These are phyloP conservation scores for Albula glossodonta DNA, from an alignment of 2,113 vertebrate species.

Conservation along the genomic window DNA sequence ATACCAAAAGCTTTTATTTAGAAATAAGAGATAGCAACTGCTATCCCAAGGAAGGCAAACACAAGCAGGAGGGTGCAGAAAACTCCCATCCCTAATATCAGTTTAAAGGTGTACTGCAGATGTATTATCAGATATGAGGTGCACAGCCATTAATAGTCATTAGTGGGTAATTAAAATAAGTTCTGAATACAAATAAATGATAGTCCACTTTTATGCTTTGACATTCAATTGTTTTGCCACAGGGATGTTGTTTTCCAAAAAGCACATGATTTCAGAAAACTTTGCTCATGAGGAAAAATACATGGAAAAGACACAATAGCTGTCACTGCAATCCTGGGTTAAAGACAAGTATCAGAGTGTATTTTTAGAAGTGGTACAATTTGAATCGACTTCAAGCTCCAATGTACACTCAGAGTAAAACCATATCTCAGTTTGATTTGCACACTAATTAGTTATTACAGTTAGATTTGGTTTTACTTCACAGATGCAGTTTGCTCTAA, in stretches of 20 bases:
- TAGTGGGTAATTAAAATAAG: too few relatives aligned
- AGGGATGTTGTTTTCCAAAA: background rate
- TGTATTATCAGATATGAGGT: too few relatives aligned
- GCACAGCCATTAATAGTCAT: too few relatives aligned
- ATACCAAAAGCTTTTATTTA: background rate
- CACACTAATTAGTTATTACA: too few relatives aligned
- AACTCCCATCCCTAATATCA: too few relatives aligned
- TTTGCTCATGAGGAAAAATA: background rate
- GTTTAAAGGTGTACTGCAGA: too few relatives aligned
- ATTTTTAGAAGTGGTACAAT: background rate
- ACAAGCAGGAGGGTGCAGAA: background rate
- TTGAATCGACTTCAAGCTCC: background rate
- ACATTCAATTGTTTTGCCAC: background rate
- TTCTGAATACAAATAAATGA: too few relatives aligned
- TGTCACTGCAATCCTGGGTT: background rate
- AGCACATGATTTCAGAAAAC: background rate
- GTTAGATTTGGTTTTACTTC: background rate
- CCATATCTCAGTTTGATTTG: too few relatives aligned
- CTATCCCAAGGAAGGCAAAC: background rate
- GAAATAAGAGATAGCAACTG: background rate
- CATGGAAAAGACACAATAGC: background rate
- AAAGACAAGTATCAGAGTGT: background rate
- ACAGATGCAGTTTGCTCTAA: too few relatives aligned
- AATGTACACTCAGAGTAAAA: too few relatives aligned
- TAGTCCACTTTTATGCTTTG: background rate